Conservation (phyloP, 2,113 vertebrate genomes). For the Dasyornis broadbenti region DNA sequence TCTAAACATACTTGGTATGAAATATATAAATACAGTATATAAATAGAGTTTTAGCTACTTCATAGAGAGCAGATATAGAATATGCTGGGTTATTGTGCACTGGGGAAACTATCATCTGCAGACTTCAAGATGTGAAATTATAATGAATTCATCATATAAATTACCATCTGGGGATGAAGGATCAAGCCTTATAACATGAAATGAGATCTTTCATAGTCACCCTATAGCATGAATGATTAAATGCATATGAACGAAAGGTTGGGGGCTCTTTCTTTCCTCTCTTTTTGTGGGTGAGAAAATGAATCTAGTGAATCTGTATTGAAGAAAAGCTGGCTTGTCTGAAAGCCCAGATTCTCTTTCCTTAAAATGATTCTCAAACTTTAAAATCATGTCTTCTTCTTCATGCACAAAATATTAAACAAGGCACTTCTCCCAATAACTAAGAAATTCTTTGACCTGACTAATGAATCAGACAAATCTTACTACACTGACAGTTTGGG, state of each 20-base stretch:
- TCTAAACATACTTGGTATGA: background rate
- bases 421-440: background rate
- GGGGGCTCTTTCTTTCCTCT: background rate
- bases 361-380: background rate
- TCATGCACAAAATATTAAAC: background rate
- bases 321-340: background rate
- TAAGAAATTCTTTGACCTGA: background rate
- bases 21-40: background rate
- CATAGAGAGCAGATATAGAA: background rate
- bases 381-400: background rate
- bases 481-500: background rate
- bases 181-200: background rate
- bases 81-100: background rate
- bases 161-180: background rate
- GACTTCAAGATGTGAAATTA: background rate
- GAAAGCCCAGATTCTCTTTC: background rate
- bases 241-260: background rate
- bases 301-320: background rate
- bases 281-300: rapidly evolving
- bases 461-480: background rate
- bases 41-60: background rate
- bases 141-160: background rate
- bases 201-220: background rate
- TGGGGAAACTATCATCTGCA: background rate
- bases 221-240: background rate